Percentiles rank a stretch among this genome's conserved stretches.
Evolutionary conservation across 2,888 invertebrate genomes (phyloP).

Genomic region (Frankliniella intonsa): DNA sequence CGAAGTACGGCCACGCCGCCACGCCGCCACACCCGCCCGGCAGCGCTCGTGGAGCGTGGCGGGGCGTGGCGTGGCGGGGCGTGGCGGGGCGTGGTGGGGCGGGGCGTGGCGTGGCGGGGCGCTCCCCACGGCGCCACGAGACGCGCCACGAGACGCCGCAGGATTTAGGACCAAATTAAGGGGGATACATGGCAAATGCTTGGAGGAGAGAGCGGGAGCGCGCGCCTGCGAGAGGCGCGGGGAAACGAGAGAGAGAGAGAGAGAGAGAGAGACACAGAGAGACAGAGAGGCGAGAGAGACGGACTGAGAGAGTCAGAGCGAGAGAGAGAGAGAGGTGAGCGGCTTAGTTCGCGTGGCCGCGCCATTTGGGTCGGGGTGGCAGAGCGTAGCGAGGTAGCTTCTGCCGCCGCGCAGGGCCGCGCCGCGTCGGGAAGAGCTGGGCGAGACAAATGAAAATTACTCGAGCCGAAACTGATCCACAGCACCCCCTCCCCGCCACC

Average conservation of each 20-base stretch:
- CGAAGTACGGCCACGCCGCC: too few species aligned
- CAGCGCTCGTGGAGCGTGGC: background rate
- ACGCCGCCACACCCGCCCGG: background rate
- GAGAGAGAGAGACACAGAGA: background rate
- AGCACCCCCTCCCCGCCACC: background rate
- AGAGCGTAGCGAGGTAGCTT: background rate
- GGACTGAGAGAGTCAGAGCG: background rate
- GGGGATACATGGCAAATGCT: background rate
- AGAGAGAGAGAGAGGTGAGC: background rate
- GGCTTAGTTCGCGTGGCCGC: constrained; percentile 18
- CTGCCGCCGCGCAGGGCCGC: background rate
- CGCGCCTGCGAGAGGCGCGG: background rate
- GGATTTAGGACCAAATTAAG: constrained; percentile 23
- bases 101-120: background rate
- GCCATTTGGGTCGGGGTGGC: background rate
- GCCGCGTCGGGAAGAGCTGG: background rate
- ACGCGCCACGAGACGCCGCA: background rate
- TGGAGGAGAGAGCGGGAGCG: background rate
- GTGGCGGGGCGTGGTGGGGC: too few species aligned
- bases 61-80: background rate
- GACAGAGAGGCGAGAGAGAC: background rate
- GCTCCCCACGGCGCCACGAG: background rate
- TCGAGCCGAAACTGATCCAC: constrained; percentile 22
- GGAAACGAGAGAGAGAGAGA: background rate
- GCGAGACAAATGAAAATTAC: constrained; percentile 21